Evolutionary conservation across 2,113 vertebrate genomes (phyloP).

Genomic region (Pelecanoides urinatrix): DNA sequence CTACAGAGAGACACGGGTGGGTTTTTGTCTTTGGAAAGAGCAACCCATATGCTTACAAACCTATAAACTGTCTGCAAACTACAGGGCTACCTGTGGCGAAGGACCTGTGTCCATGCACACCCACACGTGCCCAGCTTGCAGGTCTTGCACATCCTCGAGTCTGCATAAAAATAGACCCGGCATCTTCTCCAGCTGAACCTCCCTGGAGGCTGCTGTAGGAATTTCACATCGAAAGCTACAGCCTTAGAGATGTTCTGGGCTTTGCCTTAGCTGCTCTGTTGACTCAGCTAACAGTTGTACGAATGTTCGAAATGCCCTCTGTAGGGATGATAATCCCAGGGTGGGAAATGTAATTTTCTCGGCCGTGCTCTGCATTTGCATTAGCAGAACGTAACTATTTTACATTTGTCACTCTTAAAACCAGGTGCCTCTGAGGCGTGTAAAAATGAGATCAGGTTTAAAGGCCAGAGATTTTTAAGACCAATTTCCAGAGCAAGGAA

Average conservation of each 20-base stretch:
- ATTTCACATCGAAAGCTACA: background rate
- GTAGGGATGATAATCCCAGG: background rate
- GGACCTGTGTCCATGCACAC: rapidly evolving
- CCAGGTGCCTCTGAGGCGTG: background rate
- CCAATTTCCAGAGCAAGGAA: background rate
- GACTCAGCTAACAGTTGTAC: background rate
- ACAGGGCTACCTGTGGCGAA: background rate
- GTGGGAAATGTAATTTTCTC: background rate
- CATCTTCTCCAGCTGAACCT: background rate
- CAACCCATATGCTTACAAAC: background rate
- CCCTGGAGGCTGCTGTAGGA: background rate
- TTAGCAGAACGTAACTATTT: background rate
- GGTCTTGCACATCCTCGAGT: background rate
- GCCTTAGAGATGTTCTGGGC: background rate
- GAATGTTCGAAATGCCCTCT: background rate
- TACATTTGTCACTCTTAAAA: background rate
- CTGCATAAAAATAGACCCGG: background rate
- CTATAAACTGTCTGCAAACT: background rate
- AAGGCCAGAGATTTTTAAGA: background rate
- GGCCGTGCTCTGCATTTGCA: background rate
- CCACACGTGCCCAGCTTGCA: background rate
- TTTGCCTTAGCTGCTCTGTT: slow-evolving; percentile 34
- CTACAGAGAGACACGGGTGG: rapidly evolving
- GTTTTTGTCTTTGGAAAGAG: background rate
- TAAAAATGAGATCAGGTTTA: background rate